These are phyloP conservation scores for Cryptotermes secundus DNA, from an alignment of 1,140 invertebrate species.

Conservation along the genomic window DNA sequence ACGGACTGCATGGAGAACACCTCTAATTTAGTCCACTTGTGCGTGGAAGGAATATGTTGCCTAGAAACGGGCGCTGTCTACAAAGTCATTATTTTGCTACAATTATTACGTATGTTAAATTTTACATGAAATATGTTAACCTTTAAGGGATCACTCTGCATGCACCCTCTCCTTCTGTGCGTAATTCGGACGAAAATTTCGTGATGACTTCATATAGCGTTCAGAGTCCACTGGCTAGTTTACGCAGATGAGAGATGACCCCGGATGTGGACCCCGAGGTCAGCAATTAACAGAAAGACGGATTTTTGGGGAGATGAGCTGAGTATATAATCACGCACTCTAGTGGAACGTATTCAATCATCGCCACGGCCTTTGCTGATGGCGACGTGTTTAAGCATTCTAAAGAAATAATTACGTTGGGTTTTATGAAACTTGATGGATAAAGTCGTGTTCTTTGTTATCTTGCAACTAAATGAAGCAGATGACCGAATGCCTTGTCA, in stretches of 20 bases:
- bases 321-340: not conserved
- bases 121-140: too few relatives aligned
- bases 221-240: not conserved
- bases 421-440: conserved; percentile 6
- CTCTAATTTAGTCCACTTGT: too few relatives aligned
- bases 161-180: too few relatives aligned
- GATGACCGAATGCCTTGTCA: not conserved
- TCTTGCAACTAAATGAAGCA: not conserved
- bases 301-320: not conserved
- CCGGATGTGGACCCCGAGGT: not conserved
- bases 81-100: too few relatives aligned
- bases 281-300: not conserved
- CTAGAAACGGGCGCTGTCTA: too few relatives aligned
- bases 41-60: too few relatives aligned
- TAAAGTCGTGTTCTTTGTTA: not conserved
- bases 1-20: too few relatives aligned
- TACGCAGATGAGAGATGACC: not conserved
- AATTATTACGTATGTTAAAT: too few relatives aligned
- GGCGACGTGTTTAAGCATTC: not conserved
- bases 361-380: not conserved
- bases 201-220: not conserved
- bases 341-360: not conserved
- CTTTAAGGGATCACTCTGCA: too few relatives aligned
- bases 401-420: not conserved
- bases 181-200: not conserved